Conservation (phyloP, 2,113 vertebrate genomes). For the Syngnathus floridae region DNA sequence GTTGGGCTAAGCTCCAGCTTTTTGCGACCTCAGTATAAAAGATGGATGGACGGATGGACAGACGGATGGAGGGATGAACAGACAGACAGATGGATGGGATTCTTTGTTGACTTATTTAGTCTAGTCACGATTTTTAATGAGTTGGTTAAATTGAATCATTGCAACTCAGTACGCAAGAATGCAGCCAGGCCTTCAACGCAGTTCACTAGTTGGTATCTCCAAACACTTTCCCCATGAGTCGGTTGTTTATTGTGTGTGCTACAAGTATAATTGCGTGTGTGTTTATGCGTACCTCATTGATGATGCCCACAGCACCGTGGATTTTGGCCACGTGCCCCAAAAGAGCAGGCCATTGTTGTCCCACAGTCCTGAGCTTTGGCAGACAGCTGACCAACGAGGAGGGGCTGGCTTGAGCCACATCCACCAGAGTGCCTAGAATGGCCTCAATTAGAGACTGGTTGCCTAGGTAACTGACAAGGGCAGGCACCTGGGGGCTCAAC, state of each 20-base stretch:
- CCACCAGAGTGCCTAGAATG: slow-evolving; percentile 74
- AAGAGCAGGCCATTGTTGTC: slow-evolving; percentile 72
- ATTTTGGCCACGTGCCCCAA: slow-evolving; percentile 83
- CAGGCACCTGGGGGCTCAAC: slow-evolving; percentile 76
- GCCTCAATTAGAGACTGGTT: slow-evolving; percentile 74
- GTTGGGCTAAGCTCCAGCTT: neutral
- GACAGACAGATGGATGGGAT: neutral
- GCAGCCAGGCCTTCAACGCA: neutral
- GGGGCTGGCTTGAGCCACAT: slow-evolving; percentile 79
- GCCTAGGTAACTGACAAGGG: slow-evolving; percentile 69
- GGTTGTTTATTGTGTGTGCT: neutral
- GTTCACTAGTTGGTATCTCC: neutral
- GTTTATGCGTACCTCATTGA: slow-evolving; percentile 73
- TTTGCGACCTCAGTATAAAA: neutral
- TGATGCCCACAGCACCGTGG: slow-evolving; percentile 82
- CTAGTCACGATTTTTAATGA: neutral
- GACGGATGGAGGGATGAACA: neutral
- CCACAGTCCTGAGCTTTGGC: slow-evolving; percentile 70
- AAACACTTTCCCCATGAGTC: neutral
- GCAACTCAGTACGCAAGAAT: neutral
- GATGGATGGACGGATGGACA: too few species aligned
- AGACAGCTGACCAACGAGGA: slow-evolving; percentile 74
- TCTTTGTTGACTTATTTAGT: neutral
- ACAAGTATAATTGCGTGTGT: neutral
- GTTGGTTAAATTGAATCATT: neutral